Conservation (phyloP, 2,888 invertebrate species). For the Dynastes maya region DNA sequence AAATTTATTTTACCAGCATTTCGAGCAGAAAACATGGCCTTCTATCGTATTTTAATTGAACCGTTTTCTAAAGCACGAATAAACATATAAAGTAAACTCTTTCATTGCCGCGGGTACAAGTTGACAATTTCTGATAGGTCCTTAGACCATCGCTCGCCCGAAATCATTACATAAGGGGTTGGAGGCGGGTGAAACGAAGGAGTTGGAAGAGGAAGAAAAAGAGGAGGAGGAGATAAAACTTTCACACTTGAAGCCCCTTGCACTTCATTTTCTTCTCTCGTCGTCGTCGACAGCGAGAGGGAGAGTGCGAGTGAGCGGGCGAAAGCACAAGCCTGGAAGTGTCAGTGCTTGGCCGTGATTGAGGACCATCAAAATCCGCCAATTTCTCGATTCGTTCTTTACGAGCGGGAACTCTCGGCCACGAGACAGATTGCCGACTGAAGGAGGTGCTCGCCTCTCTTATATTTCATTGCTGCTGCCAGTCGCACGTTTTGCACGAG, state of each 20-base stretch:
- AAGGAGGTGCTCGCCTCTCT: conserved; percentile 49
- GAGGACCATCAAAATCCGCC: conserved; percentile 67
- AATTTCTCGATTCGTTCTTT: conserved; percentile 65
- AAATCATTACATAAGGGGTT: conserved; percentile 11
- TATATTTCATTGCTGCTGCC: conserved; percentile 50
- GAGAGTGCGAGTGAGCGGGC: conserved; percentile 9
- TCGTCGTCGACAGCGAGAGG: conserved; percentile 16
- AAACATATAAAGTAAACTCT: conserved; percentile 9
- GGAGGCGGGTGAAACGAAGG: conserved; percentile 21
- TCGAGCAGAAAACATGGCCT: no score
- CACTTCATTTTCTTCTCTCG: conserved; percentile 40
- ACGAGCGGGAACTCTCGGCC: conserved; percentile 59
- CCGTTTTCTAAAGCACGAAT: background rate
- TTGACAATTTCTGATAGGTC: conserved; percentile 39
- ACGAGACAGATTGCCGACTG: conserved; percentile 61
- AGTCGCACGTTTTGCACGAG: conserved; percentile 43
- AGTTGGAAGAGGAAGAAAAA: background rate
- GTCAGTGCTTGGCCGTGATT: conserved; percentile 63
- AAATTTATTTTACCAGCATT: no score
- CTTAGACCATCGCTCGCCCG: conserved; percentile 22
- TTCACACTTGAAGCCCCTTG: conserved; percentile 46
- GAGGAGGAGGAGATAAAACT: conserved; percentile 42
- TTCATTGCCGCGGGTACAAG: conserved; percentile 16
- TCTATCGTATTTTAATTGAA: no score
- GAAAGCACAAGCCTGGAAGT: conserved; percentile 53